phyloP scores from a whole-genome alignment of 23 tunicate genomes.

The Oikopleura vanhoeffeni region DNA sequence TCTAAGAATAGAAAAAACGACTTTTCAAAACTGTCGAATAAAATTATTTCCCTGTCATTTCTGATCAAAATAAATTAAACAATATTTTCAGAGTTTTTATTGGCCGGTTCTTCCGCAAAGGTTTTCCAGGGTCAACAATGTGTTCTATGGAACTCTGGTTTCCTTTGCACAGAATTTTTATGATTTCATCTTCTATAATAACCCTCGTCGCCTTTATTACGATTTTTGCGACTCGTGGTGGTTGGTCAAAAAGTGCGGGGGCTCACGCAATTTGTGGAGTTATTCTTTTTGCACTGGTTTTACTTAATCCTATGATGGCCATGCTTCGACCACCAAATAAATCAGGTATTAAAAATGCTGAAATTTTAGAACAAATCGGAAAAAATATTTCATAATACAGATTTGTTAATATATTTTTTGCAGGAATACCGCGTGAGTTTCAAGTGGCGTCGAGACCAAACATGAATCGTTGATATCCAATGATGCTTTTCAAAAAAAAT shows the following conservation, averaged over 20 bases:
- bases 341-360: not conserved
- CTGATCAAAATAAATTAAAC: too few species aligned
- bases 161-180: too few species aligned
- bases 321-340: constrained; percentile 43
- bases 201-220: not conserved
- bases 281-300: constrained; percentile 29
- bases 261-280: constrained; percentile 56
- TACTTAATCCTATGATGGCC: constrained; percentile 53
- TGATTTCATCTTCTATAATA: too few species aligned
- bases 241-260: constrained; percentile 22
- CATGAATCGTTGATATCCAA: too few species aligned
- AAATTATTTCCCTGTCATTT: not conserved
- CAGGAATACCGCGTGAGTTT: too few species aligned
- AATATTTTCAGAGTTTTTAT: too few species aligned
- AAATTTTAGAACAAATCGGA: too few species aligned
- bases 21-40: not conserved
- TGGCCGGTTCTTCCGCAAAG: not conserved
- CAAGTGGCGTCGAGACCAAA: too few species aligned
- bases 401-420: too few species aligned
- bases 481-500: too few species aligned
- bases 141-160: too few species aligned
- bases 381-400: too few species aligned
- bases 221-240: not conserved
- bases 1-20: not conserved
- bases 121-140: not conserved